Evolutionary conservation across 2,797 vertebrate genomes (phyloP), one percentile per base, ranked within the genome.

Genomic region (Hemitrygon akajei): DNA sequence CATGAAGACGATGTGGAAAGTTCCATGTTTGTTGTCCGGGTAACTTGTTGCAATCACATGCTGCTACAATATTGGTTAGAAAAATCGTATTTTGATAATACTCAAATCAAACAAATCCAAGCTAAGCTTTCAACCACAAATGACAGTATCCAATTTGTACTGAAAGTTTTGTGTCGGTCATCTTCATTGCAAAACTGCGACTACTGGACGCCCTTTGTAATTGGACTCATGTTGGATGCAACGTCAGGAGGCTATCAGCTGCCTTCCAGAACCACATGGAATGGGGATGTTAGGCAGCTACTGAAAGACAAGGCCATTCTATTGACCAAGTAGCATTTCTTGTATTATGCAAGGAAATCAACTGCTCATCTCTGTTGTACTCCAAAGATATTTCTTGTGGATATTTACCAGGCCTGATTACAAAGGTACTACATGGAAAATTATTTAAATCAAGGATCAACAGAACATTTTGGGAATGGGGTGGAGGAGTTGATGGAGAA

Each of bases 121-220:
- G 94, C 94, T 3, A 56, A 94, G 30, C 94, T 66, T 94, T 25
- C 1, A 30, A 2, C 9, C 94, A 47, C 71, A 18, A 94, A 0
- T 60, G 0, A 69, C 60, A 80, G 94, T 71, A 66, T 97, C 91
- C 37, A 95, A 94, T 97, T 97, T 94, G 91, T 96, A 80, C 94
- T 97, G 22, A 94, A 95, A 93, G 96, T 89, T 10, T 94, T 94
- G 1, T 94, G 95, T 94, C 95, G 96, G 0, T 95, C 94, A 0
- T 94, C 95, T 0, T 77, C 95, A 73, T 94, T 96, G 5, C 95
- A 95, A 25, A 97, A 96, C 94, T 94, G 95, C 92, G 95, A 96
- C 95, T 96, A 96, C 96, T 96, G 97, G 96, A 95, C 95, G 66
- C 96, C 96, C 0, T 97, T 97, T 47, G 95, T 97, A 30, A 75